A percentile compares a stretch with the other conserved stretches of the same genome.
phyloP scores from a whole-genome alignment of 1,140 invertebrate genomes.

The Physella acuta region DNA sequence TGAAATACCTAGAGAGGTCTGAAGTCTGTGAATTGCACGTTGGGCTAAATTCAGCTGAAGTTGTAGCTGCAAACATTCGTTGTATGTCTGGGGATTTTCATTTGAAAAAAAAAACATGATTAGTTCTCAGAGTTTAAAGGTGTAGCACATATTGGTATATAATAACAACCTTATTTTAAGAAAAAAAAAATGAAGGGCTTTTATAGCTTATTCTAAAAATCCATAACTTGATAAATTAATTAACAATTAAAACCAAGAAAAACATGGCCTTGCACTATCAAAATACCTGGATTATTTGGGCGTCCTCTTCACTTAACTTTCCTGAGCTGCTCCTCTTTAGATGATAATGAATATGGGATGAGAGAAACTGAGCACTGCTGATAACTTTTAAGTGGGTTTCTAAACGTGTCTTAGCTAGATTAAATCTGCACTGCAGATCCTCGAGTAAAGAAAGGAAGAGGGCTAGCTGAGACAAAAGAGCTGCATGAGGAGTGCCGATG shows the following conservation, averaged over 20 bases:
- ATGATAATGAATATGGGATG: conserved; percentile 49
- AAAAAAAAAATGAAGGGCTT: too few relatives aligned
- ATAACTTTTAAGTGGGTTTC: conserved; percentile 41
- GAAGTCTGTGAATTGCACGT: conserved; percentile 72
- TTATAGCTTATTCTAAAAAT: too few relatives aligned
- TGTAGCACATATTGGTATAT: too few relatives aligned
- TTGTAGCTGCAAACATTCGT: conserved; percentile 79
- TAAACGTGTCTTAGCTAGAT: conserved; percentile 72
- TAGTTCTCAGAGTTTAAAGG: too few relatives aligned
- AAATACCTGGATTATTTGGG: conserved; percentile 67
- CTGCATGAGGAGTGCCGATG: conserved; percentile 24
- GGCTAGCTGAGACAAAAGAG: conserved; percentile 50
- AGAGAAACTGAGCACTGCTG: conserved; percentile 41
- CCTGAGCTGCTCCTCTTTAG: conserved; percentile 41
- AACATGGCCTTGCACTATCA: background rate
- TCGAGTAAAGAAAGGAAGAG: conserved; percentile 67
- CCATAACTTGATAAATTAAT: background rate
- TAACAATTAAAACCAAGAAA: background rate
- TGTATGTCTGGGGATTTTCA: conserved; percentile 77
- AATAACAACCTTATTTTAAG: too few relatives aligned
- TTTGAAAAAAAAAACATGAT: background rate
- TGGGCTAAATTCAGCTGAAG: conserved; percentile 77
- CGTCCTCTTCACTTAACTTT: conserved; percentile 62
- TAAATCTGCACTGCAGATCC: conserved; percentile 80
- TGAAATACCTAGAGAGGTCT: conserved; percentile 60